Conservation (phyloP, 2,797 vertebrate genomes). For the Bufotes viridis region DNA sequence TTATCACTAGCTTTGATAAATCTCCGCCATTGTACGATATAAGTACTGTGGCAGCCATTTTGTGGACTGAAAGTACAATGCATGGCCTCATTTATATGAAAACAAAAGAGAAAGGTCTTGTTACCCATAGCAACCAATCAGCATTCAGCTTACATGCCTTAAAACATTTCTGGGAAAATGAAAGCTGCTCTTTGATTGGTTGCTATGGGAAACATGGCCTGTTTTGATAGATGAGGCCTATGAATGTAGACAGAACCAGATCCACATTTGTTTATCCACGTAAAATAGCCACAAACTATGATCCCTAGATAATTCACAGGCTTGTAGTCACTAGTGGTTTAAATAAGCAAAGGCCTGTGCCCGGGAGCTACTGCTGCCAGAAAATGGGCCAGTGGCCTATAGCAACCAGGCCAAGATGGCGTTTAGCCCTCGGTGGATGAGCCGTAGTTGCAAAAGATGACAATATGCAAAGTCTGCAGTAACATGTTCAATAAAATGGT, state of each 20-base stretch:
- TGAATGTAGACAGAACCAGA: not conserved
- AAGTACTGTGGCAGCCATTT: not conserved
- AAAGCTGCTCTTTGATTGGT: not conserved
- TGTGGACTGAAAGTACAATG: not conserved
- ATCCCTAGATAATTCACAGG: not conserved
- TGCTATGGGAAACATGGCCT: not conserved
- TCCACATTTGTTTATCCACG: not conserved
- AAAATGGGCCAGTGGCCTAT: not conserved
- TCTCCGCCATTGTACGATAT: no score
- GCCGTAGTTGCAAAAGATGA: no score
- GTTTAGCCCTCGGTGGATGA: not conserved
- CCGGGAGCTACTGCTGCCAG: not conserved
- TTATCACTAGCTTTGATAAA: no score
- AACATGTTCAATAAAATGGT: not conserved
- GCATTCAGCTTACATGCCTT: not conserved
- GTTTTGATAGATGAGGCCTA: not conserved
- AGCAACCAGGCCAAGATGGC: not conserved
- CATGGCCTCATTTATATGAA: not conserved
- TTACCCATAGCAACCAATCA: no score
- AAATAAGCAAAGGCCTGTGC: not conserved
- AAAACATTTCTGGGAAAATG: not conserved
- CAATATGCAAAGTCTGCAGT: not conserved
- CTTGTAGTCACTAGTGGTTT: not conserved
- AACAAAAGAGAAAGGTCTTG: not conserved
- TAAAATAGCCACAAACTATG: not conserved